Evolutionary conservation across 1,140 invertebrate genomes (phyloP).

Genomic region (Mercenaria mercenaria): DNA sequence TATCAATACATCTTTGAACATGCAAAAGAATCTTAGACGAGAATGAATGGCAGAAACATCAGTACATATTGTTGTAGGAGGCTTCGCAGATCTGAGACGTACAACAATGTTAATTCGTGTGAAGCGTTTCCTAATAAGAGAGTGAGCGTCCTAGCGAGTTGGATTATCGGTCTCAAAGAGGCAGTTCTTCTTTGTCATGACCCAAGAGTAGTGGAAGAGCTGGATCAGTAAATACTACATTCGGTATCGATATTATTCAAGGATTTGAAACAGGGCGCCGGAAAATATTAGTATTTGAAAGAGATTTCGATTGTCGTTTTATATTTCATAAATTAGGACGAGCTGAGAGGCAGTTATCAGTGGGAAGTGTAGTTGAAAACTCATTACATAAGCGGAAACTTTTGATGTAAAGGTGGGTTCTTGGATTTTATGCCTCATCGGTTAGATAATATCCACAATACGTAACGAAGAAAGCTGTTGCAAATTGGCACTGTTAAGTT

Average conservation of each 20-base stretch:
- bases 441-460: not conserved
- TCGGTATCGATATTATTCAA: not conserved
- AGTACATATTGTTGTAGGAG: constrained; percentile 26
- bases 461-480: not conserved
- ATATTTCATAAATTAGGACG: not conserved
- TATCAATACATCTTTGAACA: not conserved
- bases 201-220: not conserved
- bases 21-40: not conserved
- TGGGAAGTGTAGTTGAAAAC: not conserved
- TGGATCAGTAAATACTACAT: constrained; percentile 24
- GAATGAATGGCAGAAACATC: not conserved
- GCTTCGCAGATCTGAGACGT: constrained; percentile 24
- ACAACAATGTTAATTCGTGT: not conserved
- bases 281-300: not conserved
- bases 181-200: constrained; percentile 46
- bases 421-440: not conserved
- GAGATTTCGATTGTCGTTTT: not conserved
- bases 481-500: not conserved
- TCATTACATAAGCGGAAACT: not conserved
- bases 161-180: constrained; percentile 42
- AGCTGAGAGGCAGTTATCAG: not conserved
- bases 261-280: not conserved
- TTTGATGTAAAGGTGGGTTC: not conserved
- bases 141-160: not conserved
- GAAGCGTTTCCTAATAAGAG: not conserved